Percentiles rank a stretch among this genome's conserved stretches.
phyloP scores from a whole-genome alignment of 53 echinoderm and acorn worm genomes.

The Zoroaster sp. region DNA sequence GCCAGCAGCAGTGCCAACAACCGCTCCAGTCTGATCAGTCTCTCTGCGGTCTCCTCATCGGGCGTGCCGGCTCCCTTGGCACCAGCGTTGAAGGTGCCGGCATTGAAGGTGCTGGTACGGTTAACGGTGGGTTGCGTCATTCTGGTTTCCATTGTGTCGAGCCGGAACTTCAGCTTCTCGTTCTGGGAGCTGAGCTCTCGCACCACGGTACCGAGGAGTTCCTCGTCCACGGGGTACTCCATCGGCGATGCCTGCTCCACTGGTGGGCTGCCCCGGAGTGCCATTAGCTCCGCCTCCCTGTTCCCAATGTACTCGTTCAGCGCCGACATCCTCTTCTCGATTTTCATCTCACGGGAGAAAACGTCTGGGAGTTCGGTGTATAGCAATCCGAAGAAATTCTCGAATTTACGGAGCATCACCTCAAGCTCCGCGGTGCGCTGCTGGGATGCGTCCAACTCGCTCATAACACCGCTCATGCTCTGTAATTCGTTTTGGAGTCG shows the following conservation, averaged over 20 bases:
- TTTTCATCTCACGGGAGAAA: slow-evolving; percentile 50
- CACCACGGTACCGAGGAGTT: slow-evolving; percentile 52
- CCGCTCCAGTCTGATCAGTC: slow-evolving; percentile 40
- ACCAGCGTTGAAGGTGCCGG: background rate
- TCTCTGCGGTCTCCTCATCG: slow-evolving; percentile 24
- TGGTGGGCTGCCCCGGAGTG: slow-evolving; percentile 65
- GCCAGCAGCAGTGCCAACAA: slow-evolving; percentile 44
- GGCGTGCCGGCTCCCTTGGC: background rate
- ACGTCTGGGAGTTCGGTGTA: slow-evolving; percentile 78
- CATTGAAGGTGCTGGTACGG: background rate
- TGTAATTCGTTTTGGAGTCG: background rate
- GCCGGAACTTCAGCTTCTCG: slow-evolving; percentile 20
- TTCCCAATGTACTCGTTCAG: slow-evolving; percentile 85
- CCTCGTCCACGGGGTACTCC: slow-evolving; percentile 54
- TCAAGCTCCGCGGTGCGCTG: slow-evolving; percentile 52
- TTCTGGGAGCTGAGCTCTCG: slow-evolving; percentile 65
- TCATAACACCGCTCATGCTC: background rate
- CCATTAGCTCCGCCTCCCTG: slow-evolving; percentile 75
- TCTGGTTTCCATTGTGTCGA: slow-evolving; percentile 12
- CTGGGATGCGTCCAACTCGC: background rate
- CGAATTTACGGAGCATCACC: slow-evolving; percentile 74
- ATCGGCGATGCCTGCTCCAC: slow-evolving; percentile 19
- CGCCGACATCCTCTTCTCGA: slow-evolving; percentile 54
- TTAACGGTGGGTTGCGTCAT: background rate
- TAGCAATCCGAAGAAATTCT: slow-evolving; percentile 86